Conservation (phyloP, 1,140 invertebrate species). For the Macrosteles quadrilineatus region DNA sequence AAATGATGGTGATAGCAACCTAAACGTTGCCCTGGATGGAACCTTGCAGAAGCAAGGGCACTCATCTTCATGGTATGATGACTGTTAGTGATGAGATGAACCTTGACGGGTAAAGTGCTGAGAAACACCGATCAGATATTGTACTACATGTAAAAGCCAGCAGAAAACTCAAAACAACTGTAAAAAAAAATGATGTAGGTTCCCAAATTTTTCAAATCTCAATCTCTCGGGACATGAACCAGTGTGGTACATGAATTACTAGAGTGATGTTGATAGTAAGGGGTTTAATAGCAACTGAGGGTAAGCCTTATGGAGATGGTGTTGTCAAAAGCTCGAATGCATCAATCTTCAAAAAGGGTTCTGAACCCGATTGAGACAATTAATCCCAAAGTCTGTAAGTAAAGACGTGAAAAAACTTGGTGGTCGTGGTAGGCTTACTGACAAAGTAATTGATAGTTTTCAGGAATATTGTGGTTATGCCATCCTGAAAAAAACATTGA, state of each 20-base stretch:
- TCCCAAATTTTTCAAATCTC: slow-evolving; percentile 14
- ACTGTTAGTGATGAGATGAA: slow-evolving; percentile 24
- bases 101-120: slow-evolving; percentile 30
- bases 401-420: background rate
- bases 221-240: background rate
- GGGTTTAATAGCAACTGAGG: background rate
- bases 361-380: background rate
- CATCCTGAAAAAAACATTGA: background rate
- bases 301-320: slow-evolving; percentile 8
- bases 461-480: slow-evolving; percentile 1
- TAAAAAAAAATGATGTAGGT: slow-evolving; percentile 36
- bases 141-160: slow-evolving; percentile 21
- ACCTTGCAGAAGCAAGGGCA: slow-evolving; percentile 1
- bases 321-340: slow-evolving; percentile 13
- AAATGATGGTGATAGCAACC: slow-evolving; percentile 8
- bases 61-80: slow-evolving; percentile 4
- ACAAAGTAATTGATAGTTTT: slow-evolving; percentile 7
- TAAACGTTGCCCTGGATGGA: slow-evolving; percentile 10
- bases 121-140: slow-evolving; percentile 2
- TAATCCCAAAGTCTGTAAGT: background rate
- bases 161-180: slow-evolving; percentile 27
- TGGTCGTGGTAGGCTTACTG: background rate
- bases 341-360: slow-evolving; percentile 13
- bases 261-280: slow-evolving; percentile 1
- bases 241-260: background rate